Percentiles rank a stretch among this genome's conserved stretches.
phyloP scores from a whole-genome alignment of 2,888 invertebrate species.

The Drosophila leonis region DNA sequence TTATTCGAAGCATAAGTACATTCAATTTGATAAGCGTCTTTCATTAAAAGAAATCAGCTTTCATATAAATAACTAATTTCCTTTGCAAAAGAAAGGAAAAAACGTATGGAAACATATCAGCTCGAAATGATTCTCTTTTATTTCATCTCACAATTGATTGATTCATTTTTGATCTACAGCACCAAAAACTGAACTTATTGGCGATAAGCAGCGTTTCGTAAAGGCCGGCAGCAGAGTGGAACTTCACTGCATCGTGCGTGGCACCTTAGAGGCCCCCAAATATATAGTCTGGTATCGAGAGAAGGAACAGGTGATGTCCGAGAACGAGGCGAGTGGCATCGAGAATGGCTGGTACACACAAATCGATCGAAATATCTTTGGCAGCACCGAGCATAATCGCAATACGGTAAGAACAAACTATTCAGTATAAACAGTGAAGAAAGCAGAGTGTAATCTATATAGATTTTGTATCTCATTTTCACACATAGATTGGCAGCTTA shows the following conservation, averaged over 20 bases:
- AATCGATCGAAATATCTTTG: slow-evolving; percentile 83
- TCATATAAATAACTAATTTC: not conserved
- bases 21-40: not conserved
- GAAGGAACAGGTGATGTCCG: slow-evolving; percentile 81
- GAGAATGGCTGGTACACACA: slow-evolving; percentile 83
- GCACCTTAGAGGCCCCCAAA: slow-evolving; percentile 94
- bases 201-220: slow-evolving; percentile 95
- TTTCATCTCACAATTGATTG: not conserved
- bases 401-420: slow-evolving; percentile 76
- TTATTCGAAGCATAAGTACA: not conserved
- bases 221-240: slow-evolving; percentile 95
- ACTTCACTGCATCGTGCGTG: slow-evolving; percentile 94
- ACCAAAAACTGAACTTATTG: slow-evolving; percentile 95
- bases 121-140: not conserved
- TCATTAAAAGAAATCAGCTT: not conserved
- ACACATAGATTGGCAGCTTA: slow-evolving; percentile 83
- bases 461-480: not conserved
- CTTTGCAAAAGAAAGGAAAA: too few species aligned
- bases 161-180: slow-evolving; percentile 87
- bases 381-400: slow-evolving; percentile 81
- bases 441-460: not conserved
- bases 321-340: slow-evolving; percentile 70
- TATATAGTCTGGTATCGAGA: slow-evolving; percentile 97
- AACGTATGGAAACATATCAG: too few species aligned
- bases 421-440: not conserved